phyloP scores from a whole-genome alignment of 2,113 vertebrate species.

The Raja brachyura region DNA sequence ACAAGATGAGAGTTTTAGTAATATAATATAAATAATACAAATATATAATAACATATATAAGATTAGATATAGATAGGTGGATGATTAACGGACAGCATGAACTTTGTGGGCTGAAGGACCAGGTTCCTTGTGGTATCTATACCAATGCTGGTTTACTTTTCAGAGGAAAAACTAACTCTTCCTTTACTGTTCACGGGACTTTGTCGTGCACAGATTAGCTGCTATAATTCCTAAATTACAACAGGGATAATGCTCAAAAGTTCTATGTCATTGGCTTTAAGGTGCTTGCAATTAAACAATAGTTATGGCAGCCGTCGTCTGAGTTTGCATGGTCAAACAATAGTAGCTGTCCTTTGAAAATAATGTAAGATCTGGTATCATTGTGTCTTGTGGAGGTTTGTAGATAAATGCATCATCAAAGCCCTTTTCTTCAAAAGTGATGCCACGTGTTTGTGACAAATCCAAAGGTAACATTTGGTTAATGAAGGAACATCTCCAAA shows the following conservation, averaged over 20 bases:
- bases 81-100: too few species aligned
- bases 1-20: too few species aligned
- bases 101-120: too few species aligned
- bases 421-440: background rate
- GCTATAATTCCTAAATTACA: background rate
- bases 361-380: background rate
- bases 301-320: too few species aligned
- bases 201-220: background rate
- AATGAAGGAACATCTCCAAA: constrained; percentile 20
- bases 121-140: too few species aligned
- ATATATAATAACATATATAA: too few species aligned
- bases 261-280: background rate
- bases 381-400: background rate
- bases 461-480: constrained; percentile 15
- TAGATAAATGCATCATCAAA: background rate
- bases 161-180: background rate
- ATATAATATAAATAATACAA: too few species aligned
- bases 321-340: background rate
- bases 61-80: too few species aligned
- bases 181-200: background rate
- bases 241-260: background rate
- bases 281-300: too few species aligned
- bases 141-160: too few species aligned
- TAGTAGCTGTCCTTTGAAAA: background rate
- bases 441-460: background rate